Base-by-base conservation (phyloP, 2,797 vertebrate species). In the Triplophysa yarkandensis region DNA sequence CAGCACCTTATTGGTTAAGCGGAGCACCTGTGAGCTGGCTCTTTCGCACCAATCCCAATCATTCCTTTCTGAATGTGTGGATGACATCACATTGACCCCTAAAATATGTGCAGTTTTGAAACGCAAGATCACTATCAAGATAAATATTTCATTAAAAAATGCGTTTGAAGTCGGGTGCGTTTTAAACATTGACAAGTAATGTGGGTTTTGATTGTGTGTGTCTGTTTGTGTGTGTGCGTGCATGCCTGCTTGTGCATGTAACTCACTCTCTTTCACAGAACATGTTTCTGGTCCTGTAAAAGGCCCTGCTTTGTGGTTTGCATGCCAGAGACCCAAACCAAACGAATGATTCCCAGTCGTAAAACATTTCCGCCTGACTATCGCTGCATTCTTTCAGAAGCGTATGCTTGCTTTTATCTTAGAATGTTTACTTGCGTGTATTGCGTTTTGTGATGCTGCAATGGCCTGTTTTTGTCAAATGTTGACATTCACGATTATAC, bases 101-200 rank as follows among this genome's bases (percentile, higher is more conserved):
- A 10, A 72, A 80, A 80, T 62, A 74, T 58, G 69, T 32, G 28
- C 63, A 21, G 61, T 69, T 43, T 30, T 75, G 69, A 74, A 77
- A 80, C 64, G 39, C 64, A n/a, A 76, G 77, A 84, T 81, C 70
- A n/a, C 69, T 67, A 79, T 82, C 70, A 57, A 71, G 58, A 79
- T 66, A 68, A 65, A 77, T 77, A 80, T 78, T 57, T 48, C 69
- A 82, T 83, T 79, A 71, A 62, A 64, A 75, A 75, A 46, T 58
- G 71, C 71, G 67, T 67, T 72, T 75, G 72, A 69, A 68, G 66
- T 68, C 60, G 57, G 65, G 57, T 68, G 67, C 30, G 58, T 75
- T 68, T 65, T 71, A 66, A 60, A 11, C 27, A 0, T 43, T 25
- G 60, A 41, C 46, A 34, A 46, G 28, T 55, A 73, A 73, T 43